Conservation (phyloP, 2,113 vertebrate genomes). For the Panurus biarmicus region DNA sequence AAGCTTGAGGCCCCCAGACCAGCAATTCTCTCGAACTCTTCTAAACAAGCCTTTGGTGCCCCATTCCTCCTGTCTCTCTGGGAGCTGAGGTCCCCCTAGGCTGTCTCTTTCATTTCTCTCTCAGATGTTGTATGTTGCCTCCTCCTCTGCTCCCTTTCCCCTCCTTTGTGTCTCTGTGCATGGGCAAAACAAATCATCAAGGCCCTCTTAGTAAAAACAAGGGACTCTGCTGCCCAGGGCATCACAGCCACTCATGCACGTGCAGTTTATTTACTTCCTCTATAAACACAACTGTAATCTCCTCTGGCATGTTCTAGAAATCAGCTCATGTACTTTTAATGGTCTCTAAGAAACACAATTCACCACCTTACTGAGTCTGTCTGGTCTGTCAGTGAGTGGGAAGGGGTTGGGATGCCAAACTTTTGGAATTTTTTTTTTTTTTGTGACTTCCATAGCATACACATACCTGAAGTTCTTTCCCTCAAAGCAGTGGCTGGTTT, state of each 20-base stretch:
- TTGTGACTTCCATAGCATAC: background rate
- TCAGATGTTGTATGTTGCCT: conserved; percentile 19
- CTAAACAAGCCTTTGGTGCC: background rate
- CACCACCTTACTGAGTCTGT: conserved; percentile 29
- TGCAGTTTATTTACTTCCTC: conserved; percentile 23
- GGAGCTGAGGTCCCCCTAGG: background rate
- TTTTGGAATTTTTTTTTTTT: background rate
- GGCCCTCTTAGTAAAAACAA: conserved; percentile 14
- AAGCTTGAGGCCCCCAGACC: background rate
- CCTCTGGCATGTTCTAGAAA: conserved; percentile 41
- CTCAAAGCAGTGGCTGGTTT: background rate
- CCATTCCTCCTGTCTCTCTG: background rate
- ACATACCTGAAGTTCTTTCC: background rate
- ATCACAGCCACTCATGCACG: background rate
- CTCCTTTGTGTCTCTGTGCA: conserved; percentile 29
- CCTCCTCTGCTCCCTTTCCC: background rate
- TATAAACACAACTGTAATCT: conserved; percentile 22
- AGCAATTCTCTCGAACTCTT: conserved; percentile 24
- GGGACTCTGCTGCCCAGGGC: background rate
- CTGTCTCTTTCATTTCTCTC: conserved; percentile 19
- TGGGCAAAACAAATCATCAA: conserved; percentile 33
- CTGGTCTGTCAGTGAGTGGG: conserved; percentile 16
- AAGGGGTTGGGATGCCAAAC: background rate
- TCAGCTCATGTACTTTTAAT: conserved; percentile 52
- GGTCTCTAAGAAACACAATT: conserved; percentile 33